A percentile compares a stretch with the other conserved stretches of the same genome.
Conservation (phyloP, 2,797 vertebrate genomes). For the Macropus fuliginosus region DNA sequence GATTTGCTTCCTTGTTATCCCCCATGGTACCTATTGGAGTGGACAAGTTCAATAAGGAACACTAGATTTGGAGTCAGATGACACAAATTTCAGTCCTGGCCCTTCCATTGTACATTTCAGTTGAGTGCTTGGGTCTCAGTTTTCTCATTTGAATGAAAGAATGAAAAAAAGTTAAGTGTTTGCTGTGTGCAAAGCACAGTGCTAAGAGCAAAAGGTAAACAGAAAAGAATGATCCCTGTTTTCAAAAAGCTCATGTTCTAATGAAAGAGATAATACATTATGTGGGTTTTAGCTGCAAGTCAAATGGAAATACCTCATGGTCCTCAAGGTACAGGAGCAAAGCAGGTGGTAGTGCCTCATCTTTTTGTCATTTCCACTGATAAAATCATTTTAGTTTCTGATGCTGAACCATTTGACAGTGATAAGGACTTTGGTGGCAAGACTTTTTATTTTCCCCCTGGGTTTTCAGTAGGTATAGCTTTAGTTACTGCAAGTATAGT, state of each 20-base stretch:
- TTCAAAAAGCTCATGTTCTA: not conserved
- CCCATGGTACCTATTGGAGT: not conserved
- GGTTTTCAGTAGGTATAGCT: not conserved
- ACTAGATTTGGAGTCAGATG: not conserved
- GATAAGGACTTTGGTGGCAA: not conserved
- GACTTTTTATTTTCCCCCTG: not conserved
- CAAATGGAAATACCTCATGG: not conserved
- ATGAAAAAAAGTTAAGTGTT: not conserved
- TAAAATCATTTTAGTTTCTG: not conserved
- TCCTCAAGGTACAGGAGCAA: not conserved
- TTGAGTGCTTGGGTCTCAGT: not conserved
- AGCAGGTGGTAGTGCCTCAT: not conserved
- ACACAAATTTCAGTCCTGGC: not conserved
- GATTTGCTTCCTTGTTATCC: not conserved
- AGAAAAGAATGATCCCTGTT: not conserved
- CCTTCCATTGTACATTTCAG: not conserved
- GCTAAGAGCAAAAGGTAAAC: not conserved
- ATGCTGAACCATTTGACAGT: not conserved
- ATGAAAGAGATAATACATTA: not conserved
- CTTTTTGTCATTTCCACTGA: not conserved
- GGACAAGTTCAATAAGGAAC: not conserved
- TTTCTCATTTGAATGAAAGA: not conserved
- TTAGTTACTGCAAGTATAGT: not conserved
- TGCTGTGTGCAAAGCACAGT: not conserved
- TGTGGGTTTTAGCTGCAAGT: not conserved